Base-by-base conservation (phyloP, 2,113 vertebrate genomes). In the Ammospiza caudacuta region DNA sequence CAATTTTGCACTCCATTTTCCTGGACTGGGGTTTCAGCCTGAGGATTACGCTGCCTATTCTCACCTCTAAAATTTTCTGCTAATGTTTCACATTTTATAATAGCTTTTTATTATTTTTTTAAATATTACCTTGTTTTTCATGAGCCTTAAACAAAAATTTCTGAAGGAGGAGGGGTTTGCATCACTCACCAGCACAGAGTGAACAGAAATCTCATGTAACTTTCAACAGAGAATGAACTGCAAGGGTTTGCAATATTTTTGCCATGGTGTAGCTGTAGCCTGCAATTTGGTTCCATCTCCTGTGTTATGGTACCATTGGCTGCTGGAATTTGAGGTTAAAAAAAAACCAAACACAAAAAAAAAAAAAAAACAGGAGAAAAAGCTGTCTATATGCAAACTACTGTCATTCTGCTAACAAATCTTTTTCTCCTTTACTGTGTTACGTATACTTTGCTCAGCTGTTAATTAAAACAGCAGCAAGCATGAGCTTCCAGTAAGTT, bases 391-490 rank as follows among this genome's bases (percentile, higher is more conserved):
- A 64, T 63, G 76, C 82, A 92, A 90, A 90, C 75, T 77, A 69
- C 61, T 78, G 72, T 41, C 70, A 33, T 73, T 91, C 63, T 23
- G 66, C 63, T 83, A 81, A 69, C 31, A 62, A 46, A 39, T 73
- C 49, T 83, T 88, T 88, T 90, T 70, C 28, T 86, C 28, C 51
- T 94, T 91, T 88, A 92, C 88, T 74, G 54, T 83, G 72, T 75
- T 86, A 74, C 1, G 1, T 92, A 46, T 87, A 57, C 27, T 69
- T 86, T 70, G 70, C 68, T 87, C 73, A 88, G 78, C 87, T 92
- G 91, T 90, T 94, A 91, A 94, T 95, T 95, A 92, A 84, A 92
- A 88, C 64, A 89, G 57, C 88, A 80, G 61, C 44, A 66, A 80
- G 61, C 44, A 66, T 78, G 79, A 78, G 69, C 73, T 86, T 95